phyloP scores from a whole-genome alignment of 2,113 vertebrate species.

The Enhydra lutris region DNA sequence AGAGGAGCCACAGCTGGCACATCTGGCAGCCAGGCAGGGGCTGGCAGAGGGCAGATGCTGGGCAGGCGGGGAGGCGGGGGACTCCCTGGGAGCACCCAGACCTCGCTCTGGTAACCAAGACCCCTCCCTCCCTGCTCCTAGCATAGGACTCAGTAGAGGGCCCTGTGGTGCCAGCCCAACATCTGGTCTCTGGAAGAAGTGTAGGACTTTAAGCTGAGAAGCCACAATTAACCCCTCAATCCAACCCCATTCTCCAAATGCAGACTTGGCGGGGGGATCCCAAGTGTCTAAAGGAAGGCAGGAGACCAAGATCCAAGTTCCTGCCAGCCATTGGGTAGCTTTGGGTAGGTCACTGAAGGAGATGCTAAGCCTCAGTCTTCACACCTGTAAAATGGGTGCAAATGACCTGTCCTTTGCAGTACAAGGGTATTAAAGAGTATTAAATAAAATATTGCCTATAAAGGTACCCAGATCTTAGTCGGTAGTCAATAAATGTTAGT shows the following conservation, averaged over 20 bases:
- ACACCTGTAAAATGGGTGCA: not conserved
- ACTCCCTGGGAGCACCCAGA: slow-evolving; percentile 20
- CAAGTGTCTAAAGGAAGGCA: not conserved
- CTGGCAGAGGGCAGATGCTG: slow-evolving; percentile 64
- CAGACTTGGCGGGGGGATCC: not conserved
- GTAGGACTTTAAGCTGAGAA: not conserved
- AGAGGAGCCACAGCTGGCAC: slow-evolving; percentile 69
- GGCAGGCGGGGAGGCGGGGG: slow-evolving; percentile 24
- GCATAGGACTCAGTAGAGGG: not conserved
- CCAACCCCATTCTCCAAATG: not conserved
- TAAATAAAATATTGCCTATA: not conserved
- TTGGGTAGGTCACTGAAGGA: not conserved
- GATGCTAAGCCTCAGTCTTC: not conserved
- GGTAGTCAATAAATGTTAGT: not conserved
- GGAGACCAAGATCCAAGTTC: not conserved
- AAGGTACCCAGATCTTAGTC: not conserved
- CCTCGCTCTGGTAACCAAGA: not conserved
- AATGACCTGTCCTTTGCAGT: not conserved
- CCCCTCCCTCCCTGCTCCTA: not conserved
- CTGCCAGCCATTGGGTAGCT: not conserved
- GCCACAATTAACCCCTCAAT: not conserved
- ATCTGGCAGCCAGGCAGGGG: slow-evolving; percentile 74
- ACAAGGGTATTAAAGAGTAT: not conserved
- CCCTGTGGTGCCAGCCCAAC: not conserved
- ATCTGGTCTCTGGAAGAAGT: not conserved